phyloP scores from a whole-genome alignment of 2,888 invertebrate genomes.

The Thalpophila matura region DNA sequence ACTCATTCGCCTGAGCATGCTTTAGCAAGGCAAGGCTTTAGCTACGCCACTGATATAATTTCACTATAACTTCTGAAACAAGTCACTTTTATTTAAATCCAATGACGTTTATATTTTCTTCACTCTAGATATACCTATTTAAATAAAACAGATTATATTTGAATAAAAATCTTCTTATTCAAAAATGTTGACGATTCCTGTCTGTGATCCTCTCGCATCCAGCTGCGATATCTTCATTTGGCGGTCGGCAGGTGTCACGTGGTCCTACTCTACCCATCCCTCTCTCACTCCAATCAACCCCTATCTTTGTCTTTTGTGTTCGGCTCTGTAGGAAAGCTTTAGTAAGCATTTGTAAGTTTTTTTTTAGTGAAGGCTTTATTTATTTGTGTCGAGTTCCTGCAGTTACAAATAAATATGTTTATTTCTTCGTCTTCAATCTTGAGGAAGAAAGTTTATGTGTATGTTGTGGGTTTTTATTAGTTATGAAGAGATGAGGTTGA shows the following conservation, averaged over 20 bases:
- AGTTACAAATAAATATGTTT: slow-evolving; percentile 80
- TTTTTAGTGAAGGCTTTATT: slow-evolving; percentile 84
- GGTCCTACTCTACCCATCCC: slow-evolving; percentile 72
- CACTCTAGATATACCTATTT: too few species aligned
- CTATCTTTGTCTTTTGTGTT: slow-evolving; percentile 76
- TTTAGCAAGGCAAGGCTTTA: too few species aligned
- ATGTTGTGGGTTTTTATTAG: slow-evolving; percentile 42
- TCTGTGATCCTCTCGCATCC: slow-evolving; percentile 81
- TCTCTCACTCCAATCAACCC: slow-evolving; percentile 60
- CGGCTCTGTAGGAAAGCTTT: slow-evolving; percentile 81
- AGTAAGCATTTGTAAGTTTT: slow-evolving; percentile 77
- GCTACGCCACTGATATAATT: too few species aligned
- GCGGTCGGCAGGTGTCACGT: slow-evolving; percentile 90
- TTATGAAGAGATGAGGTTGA: slow-evolving; percentile 18
- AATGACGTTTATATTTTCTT: too few species aligned
- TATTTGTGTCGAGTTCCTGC: slow-evolving; percentile 83
- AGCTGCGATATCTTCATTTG: slow-evolving; percentile 91
- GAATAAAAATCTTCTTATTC: not conserved
- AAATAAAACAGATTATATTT: too few species aligned
- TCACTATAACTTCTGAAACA: too few species aligned
- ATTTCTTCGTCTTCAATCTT: slow-evolving; percentile 58
- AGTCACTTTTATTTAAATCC: too few species aligned
- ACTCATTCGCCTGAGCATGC: too few species aligned
- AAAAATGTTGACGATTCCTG: slow-evolving; percentile 75
- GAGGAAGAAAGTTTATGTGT: slow-evolving; percentile 57